phyloP scores from a whole-genome alignment of 2,797 vertebrate species.

The Coccyzus lansbergi region DNA sequence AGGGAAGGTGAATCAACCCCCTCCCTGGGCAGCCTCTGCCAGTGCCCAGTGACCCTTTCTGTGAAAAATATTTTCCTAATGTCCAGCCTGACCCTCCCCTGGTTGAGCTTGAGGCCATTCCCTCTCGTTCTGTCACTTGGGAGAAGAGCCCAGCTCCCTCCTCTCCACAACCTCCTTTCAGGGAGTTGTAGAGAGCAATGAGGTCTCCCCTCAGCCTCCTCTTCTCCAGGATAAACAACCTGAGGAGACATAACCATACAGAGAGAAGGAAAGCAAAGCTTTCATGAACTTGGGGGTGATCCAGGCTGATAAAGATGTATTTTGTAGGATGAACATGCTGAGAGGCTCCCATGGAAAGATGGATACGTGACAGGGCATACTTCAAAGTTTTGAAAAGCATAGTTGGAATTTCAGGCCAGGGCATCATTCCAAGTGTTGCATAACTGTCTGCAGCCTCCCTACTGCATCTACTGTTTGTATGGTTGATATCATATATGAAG shows the following conservation, averaged over 20 bases:
- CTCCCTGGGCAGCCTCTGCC: too few relatives aligned
- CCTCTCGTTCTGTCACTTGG: too few relatives aligned
- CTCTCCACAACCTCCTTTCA: too few relatives aligned
- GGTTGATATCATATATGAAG: background rate
- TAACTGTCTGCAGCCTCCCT: conserved; percentile 27
- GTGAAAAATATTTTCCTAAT: too few relatives aligned
- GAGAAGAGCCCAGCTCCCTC: too few relatives aligned
- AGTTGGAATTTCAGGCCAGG: conserved; percentile 59
- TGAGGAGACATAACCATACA: background rate
- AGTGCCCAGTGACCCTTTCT: too few relatives aligned
- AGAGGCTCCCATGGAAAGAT: background rate
- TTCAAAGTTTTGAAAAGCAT: conserved; percentile 44
- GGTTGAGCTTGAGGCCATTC: too few relatives aligned
- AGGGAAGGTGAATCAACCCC: too few relatives aligned
- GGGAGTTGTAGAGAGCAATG: too few relatives aligned
- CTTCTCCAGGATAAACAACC: too few relatives aligned
- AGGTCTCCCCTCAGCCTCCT: too few relatives aligned
- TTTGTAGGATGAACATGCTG: background rate
- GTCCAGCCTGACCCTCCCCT: too few relatives aligned
- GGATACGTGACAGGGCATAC: conserved; percentile 21
- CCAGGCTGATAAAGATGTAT: background rate
- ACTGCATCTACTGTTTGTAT: background rate
- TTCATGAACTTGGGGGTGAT: conserved; percentile 34
- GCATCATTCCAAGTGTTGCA: conserved; percentile 34
- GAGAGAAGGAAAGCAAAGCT: background rate